These are phyloP conservation scores for Pyrocephalus nanus DNA, from an alignment of 2,797 vertebrate genomes.

Conservation along the genomic window DNA sequence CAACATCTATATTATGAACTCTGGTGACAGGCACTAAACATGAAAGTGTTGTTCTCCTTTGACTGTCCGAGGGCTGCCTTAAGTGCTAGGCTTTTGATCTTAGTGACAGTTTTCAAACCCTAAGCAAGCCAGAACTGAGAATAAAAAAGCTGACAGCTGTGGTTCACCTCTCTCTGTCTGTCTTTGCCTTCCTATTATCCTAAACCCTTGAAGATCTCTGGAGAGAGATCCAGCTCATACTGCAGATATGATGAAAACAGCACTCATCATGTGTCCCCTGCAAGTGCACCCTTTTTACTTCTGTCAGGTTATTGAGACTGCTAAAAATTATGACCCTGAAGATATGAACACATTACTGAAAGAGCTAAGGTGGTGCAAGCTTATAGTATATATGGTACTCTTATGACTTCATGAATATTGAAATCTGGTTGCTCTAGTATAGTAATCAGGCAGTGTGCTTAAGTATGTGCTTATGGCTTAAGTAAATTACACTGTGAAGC, in stretches of 20 bases:
- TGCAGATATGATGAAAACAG: background rate
- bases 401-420: background rate
- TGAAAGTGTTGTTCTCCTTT: conserved; percentile 49
- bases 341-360: background rate
- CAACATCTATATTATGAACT: conserved; percentile 41
- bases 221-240: background rate
- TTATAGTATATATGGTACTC: background rate
- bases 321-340: background rate
- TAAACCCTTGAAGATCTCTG: conserved; percentile 40
- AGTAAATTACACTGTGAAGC: background rate
- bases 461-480: background rate
- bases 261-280: background rate
- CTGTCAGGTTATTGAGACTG: background rate
- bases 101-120: conserved; percentile 65
- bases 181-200: conserved; percentile 32
- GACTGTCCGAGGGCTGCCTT: conserved; percentile 21
- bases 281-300: conserved; percentile 12
- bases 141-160: conserved; percentile 61
- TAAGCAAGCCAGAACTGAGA: conserved; percentile 66
- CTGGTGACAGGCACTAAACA: conserved; percentile 49
- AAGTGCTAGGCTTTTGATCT: conserved; percentile 70
- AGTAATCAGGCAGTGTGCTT: background rate
- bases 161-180: conserved; percentile 22
- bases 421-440: background rate
- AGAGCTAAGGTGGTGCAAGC: background rate